Base-by-base conservation (phyloP, 64 coral and sea anemone genomes). In the Pachyseris speciosa region DNA sequence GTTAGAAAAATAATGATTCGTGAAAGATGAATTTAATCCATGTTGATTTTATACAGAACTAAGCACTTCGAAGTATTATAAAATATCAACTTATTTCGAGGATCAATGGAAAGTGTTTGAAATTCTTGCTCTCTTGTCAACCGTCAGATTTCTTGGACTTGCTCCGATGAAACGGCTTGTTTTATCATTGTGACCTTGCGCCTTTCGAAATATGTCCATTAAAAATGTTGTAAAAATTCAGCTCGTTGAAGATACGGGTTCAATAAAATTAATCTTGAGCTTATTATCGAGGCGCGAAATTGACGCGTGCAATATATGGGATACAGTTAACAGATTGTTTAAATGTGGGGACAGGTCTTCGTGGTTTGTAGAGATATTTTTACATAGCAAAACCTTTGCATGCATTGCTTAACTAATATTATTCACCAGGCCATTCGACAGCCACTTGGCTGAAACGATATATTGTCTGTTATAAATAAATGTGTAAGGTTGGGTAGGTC, bases 141-240 rank as follows among this genome's bases (percentile, higher is more conserved):
- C n/a, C n/a, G n/a, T n/a, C n/a, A n/a, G n/a, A n/a, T n/a, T n/a
- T n/a, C n/a, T n/a, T n/a, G n/a, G n/a, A n/a, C n/a, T n/a, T n/a
- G n/a, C n/a, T n/a, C n/a, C n/a, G n/a, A n/a, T n/a, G n/a, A n/a
- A n/a, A n/a, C n/a, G n/a, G n/a, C n/a, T n/a, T n/a, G n/a, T n/a
- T n/a, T n/a, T n/a, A 45, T 45, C 11, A 6, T 6, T 45, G 43
- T 4, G 17, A 19, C 6, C 41, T 72, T 40, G 37, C 20, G 4
- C 43, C 11, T 11, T 45, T 11, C 43, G 43, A 45, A 6, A 45
- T 6, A 45, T 11, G 43, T 45, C 43, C 43, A 45, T n/a, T n/a
- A n/a, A 65, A 65, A 45, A 69, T 36, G 25, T 29, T 67, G 32
- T 36, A 39, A n/a, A 41, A 72, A 72, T 41, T 72, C 69, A 72